Evolutionary conservation across 2,797 vertebrate species (phyloP).

Genomic region (Mus spretus): DNA sequence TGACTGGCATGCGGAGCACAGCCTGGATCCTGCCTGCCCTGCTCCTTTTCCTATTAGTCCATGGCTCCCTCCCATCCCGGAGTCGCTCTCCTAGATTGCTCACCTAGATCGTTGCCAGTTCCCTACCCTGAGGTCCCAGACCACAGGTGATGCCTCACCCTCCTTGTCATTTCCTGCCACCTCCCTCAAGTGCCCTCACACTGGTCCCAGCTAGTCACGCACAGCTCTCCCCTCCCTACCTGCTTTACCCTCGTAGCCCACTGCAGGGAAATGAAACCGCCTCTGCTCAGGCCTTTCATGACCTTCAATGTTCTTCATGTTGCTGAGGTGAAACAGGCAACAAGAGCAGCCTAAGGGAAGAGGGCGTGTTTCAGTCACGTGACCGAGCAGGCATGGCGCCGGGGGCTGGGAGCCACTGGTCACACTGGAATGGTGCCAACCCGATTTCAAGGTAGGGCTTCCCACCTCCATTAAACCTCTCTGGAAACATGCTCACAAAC

Average conservation of each 20-base stretch:
- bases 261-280: background rate
- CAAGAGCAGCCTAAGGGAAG: background rate
- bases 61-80: conserved; percentile 15
- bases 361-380: background rate
- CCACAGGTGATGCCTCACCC: background rate
- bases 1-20: background rate
- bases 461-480: background rate
- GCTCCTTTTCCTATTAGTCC: background rate
- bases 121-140: background rate
- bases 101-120: background rate
- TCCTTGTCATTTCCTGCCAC: background rate
- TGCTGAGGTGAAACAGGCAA: background rate
- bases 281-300: background rate
- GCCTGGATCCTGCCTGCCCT: background rate
- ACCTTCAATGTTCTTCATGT: background rate
- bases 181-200: background rate
- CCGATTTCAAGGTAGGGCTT: background rate
- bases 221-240: background rate
- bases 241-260: background rate
- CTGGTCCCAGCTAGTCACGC: background rate
- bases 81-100: background rate
- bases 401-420: background rate
- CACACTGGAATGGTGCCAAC: background rate
- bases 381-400: too few species aligned
- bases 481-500: background rate